Evolutionary conservation across 2,113 vertebrate species (phyloP), one percentile per base, ranked within the genome.

Genomic region (Dicrurus megarhynchus): DNA sequence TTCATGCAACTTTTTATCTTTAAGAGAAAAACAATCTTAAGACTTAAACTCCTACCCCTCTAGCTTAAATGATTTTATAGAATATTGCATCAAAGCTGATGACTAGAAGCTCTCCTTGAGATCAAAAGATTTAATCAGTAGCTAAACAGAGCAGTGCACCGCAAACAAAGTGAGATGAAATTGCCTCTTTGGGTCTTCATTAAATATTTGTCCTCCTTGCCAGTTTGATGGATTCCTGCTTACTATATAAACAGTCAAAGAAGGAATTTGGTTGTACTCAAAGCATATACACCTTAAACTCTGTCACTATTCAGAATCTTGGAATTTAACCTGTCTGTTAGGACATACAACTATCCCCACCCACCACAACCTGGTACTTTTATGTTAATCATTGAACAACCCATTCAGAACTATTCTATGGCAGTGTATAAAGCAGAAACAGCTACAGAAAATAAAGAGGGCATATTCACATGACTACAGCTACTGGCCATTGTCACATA

Each of bases 161-260:
- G 47, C 76, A 69, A 87, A 90, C 27, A 83, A 53, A 53, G 35
- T 68, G n/a, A 90, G 95, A 78, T 73, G 0, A 59, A 49, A 90
- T 5, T 50, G 41, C 32, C 33, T 89, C 28, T 88, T 79, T 37
- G 47, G 49, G 37, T 80, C 63, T 88, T 80, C 60, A 32, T 75
- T 81, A 87, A 95, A 81, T 92, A 84, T 95, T 92, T 93, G 80
- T 64, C 73, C 73, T 94, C 68, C 55, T 74, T 70, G 39, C n/a
- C 39, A 47, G 68, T 67, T 81, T 82, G 93, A 91, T 78, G 33
- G n/a, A 79, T 89, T 81, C 56, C 56, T 95, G 47, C 32, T 78
- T 84, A 64, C 39, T 74, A 41, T 32, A 87, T 67, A 68, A 87
- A 79, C 26, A 90, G 35, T 8, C 28, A 70, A 81, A 94, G 87